These are phyloP conservation scores for Brenthis daphne DNA, from an alignment of 2,888 invertebrate genomes.

Conservation along the genomic window DNA sequence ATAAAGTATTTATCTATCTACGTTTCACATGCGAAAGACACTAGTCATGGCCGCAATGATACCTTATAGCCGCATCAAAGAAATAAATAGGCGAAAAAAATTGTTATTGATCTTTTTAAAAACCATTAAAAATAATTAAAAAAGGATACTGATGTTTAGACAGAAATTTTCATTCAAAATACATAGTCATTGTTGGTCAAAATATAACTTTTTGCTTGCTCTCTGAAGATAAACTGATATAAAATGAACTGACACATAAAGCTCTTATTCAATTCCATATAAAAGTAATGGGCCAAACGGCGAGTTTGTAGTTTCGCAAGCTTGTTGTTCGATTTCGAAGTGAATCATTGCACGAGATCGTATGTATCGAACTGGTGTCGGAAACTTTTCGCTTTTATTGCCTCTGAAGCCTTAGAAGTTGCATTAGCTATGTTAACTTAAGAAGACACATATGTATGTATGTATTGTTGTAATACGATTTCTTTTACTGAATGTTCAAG, in stretches of 20 bases:
- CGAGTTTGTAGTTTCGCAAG: slow-evolving; percentile 53
- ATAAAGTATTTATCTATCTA: too few species aligned
- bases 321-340: slow-evolving; percentile 53
- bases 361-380: slow-evolving; percentile 52
- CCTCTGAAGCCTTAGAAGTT: slow-evolving; percentile 61
- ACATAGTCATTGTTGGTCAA: too few species aligned
- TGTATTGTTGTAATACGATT: slow-evolving; percentile 19
- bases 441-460: slow-evolving; percentile 24
- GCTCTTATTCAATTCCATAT: slow-evolving; percentile 48
- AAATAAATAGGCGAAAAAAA: too few species aligned
- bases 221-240: background rate
- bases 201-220: background rate
- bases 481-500: slow-evolving; percentile 24
- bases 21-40: too few species aligned
- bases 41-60: too few species aligned
- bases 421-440: slow-evolving; percentile 46
- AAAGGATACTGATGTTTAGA: too few species aligned
- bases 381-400: slow-evolving; percentile 60
- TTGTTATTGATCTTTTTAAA: too few species aligned
- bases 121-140: too few species aligned
- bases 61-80: too few species aligned
- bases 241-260: slow-evolving; percentile 7
- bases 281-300: slow-evolving; percentile 47
- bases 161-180: too few species aligned
- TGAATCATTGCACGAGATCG: slow-evolving; percentile 61